Conservation (phyloP, 2,113 vertebrate species). For the Todiramphus saurophagus region DNA sequence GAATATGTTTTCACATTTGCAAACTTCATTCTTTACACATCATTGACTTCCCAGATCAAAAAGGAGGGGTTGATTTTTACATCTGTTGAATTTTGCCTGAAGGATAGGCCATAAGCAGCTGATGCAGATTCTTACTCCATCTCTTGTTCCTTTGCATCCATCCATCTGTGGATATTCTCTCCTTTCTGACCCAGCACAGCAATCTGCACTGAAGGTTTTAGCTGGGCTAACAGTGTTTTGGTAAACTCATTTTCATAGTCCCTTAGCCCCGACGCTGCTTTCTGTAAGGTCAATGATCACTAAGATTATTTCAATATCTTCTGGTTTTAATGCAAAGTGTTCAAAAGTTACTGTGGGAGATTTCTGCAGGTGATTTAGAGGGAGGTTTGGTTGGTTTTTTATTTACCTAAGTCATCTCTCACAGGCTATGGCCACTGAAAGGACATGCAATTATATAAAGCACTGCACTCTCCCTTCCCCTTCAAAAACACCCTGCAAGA, state of each 20-base stretch:
- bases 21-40: not conserved
- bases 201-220: not conserved
- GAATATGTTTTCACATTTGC: not conserved
- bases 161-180: not conserved
- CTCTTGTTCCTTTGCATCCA: not conserved
- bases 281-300: not conserved
- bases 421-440: not conserved
- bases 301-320: not conserved
- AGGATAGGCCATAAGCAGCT: not conserved
- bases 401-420: not conserved
- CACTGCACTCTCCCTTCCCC: not conserved
- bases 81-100: not conserved
- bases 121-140: not conserved
- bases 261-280: not conserved
- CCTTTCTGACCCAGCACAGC: not conserved
- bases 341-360: not conserved
- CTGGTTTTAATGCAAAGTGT: not conserved
- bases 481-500: not conserved
- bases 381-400: not conserved
- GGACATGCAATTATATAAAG: not conserved
- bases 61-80: not conserved
- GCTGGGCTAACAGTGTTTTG: not conserved
- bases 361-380: not conserved
- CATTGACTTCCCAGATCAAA: not conserved
- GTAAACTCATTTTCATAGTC: not conserved